Conservation (phyloP, 2,888 invertebrate genomes). For the Parelbella ahira region DNA sequence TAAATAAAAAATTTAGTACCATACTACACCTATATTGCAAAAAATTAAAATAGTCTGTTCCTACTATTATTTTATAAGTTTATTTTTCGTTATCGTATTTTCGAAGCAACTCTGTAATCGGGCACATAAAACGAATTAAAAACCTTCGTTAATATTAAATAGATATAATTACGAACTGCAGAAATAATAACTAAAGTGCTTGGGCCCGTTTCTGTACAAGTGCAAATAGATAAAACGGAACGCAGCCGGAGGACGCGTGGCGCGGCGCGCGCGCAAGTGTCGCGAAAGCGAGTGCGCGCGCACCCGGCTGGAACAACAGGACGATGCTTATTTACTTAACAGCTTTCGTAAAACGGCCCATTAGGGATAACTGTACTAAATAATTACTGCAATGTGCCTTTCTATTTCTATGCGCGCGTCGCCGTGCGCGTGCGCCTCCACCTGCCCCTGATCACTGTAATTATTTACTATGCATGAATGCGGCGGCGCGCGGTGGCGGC, state of each 20-base stretch:
- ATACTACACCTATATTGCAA: too few species aligned
- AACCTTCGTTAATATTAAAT: too few species aligned
- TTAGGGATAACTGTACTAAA: constrained; percentile 79
- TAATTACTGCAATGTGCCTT: constrained; percentile 80
- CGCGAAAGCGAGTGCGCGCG: constrained; percentile 36
- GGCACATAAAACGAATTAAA: too few species aligned
- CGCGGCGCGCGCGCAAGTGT: constrained; percentile 16
- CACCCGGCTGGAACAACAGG: constrained; percentile 59
- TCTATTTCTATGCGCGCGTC: constrained; percentile 72
- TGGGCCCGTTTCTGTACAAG: constrained; percentile 4
- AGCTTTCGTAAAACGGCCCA: constrained; percentile 79
- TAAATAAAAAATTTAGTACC: neutral
- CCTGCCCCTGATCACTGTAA: constrained; percentile 77
- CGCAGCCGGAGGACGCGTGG: constrained; percentile 13
- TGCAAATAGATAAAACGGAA: constrained; percentile 2
- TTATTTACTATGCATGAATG: constrained; percentile 81
- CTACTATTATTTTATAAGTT: too few species aligned
- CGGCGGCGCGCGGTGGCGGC: constrained; percentile 52
- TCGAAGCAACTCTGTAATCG: too few species aligned
- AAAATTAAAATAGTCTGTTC: too few species aligned
- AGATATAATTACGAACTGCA: too few species aligned
- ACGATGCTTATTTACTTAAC: constrained; percentile 77
- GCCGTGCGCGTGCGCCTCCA: constrained; percentile 66
- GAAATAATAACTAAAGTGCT: constrained; percentile 8
- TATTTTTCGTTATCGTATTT: too few species aligned